Base-by-base conservation (phyloP, 2,113 vertebrate genomes). In the Uria lomvia region DNA sequence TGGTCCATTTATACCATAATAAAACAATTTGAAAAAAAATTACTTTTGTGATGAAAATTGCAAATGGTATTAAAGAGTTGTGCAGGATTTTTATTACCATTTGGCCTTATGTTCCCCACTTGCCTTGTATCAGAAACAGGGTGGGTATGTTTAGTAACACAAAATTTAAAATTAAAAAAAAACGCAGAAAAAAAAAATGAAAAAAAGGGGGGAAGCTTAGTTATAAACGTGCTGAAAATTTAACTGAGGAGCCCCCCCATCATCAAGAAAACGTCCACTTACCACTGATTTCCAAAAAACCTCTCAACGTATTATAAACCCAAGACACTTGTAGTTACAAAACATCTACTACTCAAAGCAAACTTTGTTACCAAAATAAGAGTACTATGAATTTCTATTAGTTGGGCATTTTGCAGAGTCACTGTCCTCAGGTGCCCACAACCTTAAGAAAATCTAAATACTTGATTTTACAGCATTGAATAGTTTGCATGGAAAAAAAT, bases 131-230 rank as follows among this genome's bases (percentile, higher is more conserved):
- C 53, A 83, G 40, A 86, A 85, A 67, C 10, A 5, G 15, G 32
- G 36, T 45, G 29, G 34, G 8, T 43, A 76, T 15, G 23, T 40
- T 70, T 71, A 81, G 20, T 42, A 71, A 86, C 40, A 65, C 7
- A 32, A 53, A 15, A 17, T 11, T 26, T 24, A 29, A n/a, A 53
- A 50, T 10, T 16, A 20, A 15, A 17, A 45, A 32, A 21, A 12
- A 14, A 14, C 5, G 2, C 15, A 12, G 9, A 6, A 17, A 2
- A n/a, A 36, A 17, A 24, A 11, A 20, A 6, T 2, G 6, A 10
- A 16, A 11, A 13, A 2, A 45, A 45, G 18, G 43, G 18, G 27
- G 15, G 1, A 11, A 15, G 8, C 36, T 75, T 50, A 58, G 38
- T 81, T 87, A 84, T 13, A 72, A 82, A 79, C 9, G 38, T 13